Base-by-base conservation (phyloP, 1,140 invertebrate genomes). In the Homarus americanus region DNA sequence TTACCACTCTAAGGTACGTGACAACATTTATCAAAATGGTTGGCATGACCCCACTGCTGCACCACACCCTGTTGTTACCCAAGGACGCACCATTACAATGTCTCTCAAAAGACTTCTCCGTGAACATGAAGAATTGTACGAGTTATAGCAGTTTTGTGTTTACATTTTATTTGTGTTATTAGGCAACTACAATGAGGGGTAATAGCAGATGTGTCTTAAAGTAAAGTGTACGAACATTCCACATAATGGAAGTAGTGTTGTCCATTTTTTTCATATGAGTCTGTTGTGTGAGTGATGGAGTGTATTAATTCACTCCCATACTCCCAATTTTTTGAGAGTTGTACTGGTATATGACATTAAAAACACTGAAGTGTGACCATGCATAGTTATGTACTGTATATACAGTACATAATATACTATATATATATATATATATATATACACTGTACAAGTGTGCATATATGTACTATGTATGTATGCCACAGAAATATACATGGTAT, bases 51-150 rank as follows among this genome's bases (percentile, higher is more conserved):
- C 86, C 32, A 41, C 78, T 17, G 75, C 76, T 20, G 78, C 86
- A 10, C 86, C 86, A n/a, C 86, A 87, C 76, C 76, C 86, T 17
- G 72, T 87, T 40, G 86, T 87, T 17, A 87, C 41, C 75, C 86
- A 75, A 38, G 86, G 86, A 40, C 86, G 86, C 86, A 87, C 86
- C 75, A 87, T 87, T 24, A 87, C 86, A 36, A 87, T 87, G 86
- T 87, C 86, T 44, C 76, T 87, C 24, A 87, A 87, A 58, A 87
- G 86, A 87, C 72, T 87, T 34, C 36, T 87, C 28, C 75, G 86
- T 41, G 86, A 87, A 79, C 86, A 87, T 44, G 86, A 87, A 9
- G 86, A 87, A 40, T 36, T 87, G 24, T 87, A 87, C 7, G 86
- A 87, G 53, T 87, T 87, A 87, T 87, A 87, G 86, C 86, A 87